These are phyloP conservation scores for Lasaia peninsularis DNA, from an alignment of 1,140 invertebrate genomes.

Conservation along the genomic window DNA sequence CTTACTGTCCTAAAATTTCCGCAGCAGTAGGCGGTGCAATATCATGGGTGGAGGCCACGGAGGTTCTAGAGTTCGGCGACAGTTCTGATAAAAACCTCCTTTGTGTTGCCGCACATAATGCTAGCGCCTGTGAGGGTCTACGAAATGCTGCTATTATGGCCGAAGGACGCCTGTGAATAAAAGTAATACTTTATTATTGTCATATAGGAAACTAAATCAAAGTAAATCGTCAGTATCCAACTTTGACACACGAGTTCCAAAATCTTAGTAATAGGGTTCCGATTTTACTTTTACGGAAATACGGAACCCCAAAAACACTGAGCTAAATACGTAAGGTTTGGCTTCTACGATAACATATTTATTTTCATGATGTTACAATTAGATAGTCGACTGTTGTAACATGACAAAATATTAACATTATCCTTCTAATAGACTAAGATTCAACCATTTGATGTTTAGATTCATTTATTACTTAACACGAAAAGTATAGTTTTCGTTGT, in stretches of 20 bases:
- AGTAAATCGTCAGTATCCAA: background rate
- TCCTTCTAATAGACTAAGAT: background rate
- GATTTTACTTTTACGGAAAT: too few species aligned
- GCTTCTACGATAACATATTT: background rate
- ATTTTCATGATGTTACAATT: background rate
- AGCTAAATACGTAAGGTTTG: too few species aligned
- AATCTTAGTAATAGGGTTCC: too few species aligned
- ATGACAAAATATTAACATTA: background rate
- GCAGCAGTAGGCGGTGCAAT: constrained; percentile 49
- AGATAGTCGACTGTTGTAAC: background rate
- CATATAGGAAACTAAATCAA: background rate
- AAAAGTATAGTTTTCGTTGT: too few species aligned
- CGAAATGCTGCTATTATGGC: constrained; percentile 77
- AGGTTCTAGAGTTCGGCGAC: constrained; percentile 53
- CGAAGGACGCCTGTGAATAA: constrained; percentile 66
- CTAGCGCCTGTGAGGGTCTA: constrained; percentile 77
- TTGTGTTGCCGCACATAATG: constrained; percentile 73
- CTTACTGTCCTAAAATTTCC: constrained; percentile 66
- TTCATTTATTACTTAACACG: too few species aligned
- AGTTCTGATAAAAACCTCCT: constrained; percentile 58
- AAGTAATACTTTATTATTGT: background rate
- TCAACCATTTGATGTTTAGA: too few species aligned
- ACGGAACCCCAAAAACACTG: too few species aligned
- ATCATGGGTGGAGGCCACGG: constrained; percentile 52
- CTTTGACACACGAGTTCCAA: too few species aligned